Base-by-base conservation (phyloP, 1,140 invertebrate species). In the Tetragnatha versicolor region DNA sequence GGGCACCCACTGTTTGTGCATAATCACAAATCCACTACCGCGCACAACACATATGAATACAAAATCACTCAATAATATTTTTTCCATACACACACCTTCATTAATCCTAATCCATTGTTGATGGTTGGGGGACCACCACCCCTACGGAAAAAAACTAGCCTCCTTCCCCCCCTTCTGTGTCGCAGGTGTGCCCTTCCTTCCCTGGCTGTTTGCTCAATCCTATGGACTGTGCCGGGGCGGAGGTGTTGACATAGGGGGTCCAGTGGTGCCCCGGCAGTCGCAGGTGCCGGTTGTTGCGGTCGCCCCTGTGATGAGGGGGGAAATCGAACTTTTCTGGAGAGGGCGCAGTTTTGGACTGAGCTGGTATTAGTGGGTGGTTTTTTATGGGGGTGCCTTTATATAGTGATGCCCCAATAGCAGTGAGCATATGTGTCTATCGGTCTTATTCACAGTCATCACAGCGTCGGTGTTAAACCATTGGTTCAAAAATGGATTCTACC, bases 281-380 rank as follows among this genome's bases (percentile, higher is more conserved):
- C 73, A 77, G 73, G 73, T 77, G 73, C 73, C 73, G 45, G 47
- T 22, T 77, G 65, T 35, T 77, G 73, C 66, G 73, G 73, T 77
- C 42, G 73, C 31, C 65, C 66, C n/a, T 35, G 31, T 12, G 42
- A 17, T 20, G 42, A 4, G 14, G 58, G 37, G 66, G n/a, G 29
- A 39, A 49, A 65, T 70, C 60, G 73, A 77, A 77, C 61, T 31
- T 65, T 66, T 33, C 31, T 58, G 20, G 10, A 37, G 27, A 10
- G 31, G 53, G 25, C 31, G 22, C 17, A 7, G 5, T 58, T 29
- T 10, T 17, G 14, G 7, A 22, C 9, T 9, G 20, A 25, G 27
- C 27, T 58, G 53, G 45, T 14, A 42, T 39, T 42, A 20, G 61
- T 12, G 22, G 5, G 33, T 45, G 35, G 10, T 25, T 20, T 31